Conservation (phyloP, 2,113 vertebrate species). For the Xiphophorus maculatus region DNA sequence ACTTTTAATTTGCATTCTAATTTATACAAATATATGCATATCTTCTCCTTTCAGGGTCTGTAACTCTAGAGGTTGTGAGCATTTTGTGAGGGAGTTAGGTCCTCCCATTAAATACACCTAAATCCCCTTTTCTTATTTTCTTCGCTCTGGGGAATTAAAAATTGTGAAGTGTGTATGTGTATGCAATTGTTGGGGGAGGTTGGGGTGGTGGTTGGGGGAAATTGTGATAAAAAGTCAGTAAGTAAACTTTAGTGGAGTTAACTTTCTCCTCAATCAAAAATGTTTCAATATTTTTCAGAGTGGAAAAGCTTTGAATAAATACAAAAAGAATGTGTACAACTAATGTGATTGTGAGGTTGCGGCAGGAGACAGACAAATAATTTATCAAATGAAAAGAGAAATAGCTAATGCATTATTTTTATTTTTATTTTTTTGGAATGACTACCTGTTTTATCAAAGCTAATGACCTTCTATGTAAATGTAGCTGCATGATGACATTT, state of each 20-base stretch:
- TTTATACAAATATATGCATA: conserved; percentile 79
- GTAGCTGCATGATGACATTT: conserved; percentile 49
- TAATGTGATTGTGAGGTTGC: too few species aligned
- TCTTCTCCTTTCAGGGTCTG: conserved; percentile 46
- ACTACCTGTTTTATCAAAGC: conserved; percentile 63
- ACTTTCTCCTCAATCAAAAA: neutral
- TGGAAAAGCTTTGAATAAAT: neutral
- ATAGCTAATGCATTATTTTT: too few species aligned
- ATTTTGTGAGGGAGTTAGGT: conserved; percentile 45
- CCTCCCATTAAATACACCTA: conserved; percentile 43
- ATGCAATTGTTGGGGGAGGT: neutral
- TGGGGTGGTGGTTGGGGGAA: conserved; percentile 44
- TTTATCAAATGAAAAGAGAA: neutral
- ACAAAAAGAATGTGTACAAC: too few species aligned
- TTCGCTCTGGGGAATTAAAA: conserved; percentile 25
- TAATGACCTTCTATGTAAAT: conserved; percentile 68
- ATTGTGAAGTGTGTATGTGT: conserved; percentile 12
- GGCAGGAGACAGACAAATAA: too few species aligned
- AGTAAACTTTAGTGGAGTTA: neutral
- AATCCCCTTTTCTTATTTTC: conserved; percentile 11
- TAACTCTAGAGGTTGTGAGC: conserved; percentile 56
- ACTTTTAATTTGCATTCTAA: conserved; percentile 68
- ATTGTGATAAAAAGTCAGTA: neutral
- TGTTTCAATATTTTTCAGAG: neutral
- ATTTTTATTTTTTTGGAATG: conserved; percentile 36